Base-by-base conservation (phyloP, 2,888 invertebrate species). In the Drosophila nigricruria region DNA sequence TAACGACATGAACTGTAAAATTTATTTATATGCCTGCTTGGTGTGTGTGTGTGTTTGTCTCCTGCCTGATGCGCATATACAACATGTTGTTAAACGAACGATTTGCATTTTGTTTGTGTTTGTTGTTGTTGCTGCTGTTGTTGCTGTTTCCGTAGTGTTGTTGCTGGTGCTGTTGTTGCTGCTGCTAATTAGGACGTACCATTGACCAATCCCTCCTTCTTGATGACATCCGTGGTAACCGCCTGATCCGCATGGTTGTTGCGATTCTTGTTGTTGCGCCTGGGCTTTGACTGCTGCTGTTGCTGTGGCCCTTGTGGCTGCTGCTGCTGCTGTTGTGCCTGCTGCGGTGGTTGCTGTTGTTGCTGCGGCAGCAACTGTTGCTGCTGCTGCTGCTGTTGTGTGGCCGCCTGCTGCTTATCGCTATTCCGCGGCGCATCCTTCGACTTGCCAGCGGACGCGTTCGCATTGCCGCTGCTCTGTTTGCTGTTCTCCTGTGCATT, bases 161-260 rank as follows among this genome's bases (percentile, higher is more conserved):
- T 9, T 57, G 43, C 27, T 61, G 64, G 54, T 49, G 47, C 47
- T 65, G 61, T 27, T 65, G 16, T 27, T 65, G 16, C n/a, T 62
- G 62, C 47, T 49, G 38, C 10, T 63, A 27, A 40, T 91, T 92
- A 92, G 90, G 93, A 93, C 80, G 92, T 92, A 80, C 93, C 93
- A 85, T 93, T 93, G 67, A 93, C 92, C 79, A 93, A 85, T 63
- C 92, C 83, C 76, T 93, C 92, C 78, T 92, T 92, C 83, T 93
- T 92, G 52, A 89, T 82, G 75, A 82, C 86, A 78, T 91, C 91
- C 77, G 90, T 83, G 75, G 85, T 68, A 63, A 82, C 54, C 42
- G 40, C 50, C 79, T 83, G 88, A 64, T 92, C 90, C 77, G 89
- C 88, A 77, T 90, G 90, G 64, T 90, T 89, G 80, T 89, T 90